Evolutionary conservation across 2,113 vertebrate genomes (phyloP), one percentile per base, ranked within the genome.

Genomic region (Symphodus melops): DNA sequence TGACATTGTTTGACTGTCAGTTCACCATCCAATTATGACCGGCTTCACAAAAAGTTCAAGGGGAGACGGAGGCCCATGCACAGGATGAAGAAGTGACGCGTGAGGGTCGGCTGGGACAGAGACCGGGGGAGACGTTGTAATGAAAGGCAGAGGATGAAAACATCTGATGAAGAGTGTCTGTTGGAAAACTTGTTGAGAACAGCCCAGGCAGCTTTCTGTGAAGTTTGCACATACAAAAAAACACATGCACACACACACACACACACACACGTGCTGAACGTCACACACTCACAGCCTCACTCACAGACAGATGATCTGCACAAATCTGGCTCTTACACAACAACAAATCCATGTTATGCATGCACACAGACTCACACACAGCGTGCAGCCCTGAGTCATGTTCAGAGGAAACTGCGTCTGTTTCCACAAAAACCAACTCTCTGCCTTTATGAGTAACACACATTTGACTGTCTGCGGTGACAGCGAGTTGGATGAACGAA

Each of bases 371-470:
- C 17, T 21, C 20, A 67, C 25, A 36, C 61, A 51, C 55, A 61
- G 65, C 69, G 79, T 77, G 75, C 19, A 25, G 64, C 58, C 55
- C 16, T 83, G 79, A 86, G 73, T 86, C 81, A 88, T 39, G 23
- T 63, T 77, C 14, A 55, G 46, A 9, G 49, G 52, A 72, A 85
- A 74, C 23, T 53, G 70, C 54, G 10, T 28, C 41, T 66, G 52
- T 54, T 46, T 62, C 62, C 11, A 42, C 16, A 1, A 9, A 68
- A 28, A 72, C 75, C 39, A 70, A 53, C 55, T 67, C 54, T 79
- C 33, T 52, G 60, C 75, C 63, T 79, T 48, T 28, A 44, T 70
- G 70, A 68, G 20, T 28, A 77, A 72, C 82, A 74, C 51, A 65
- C 53, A 21, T 54, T 72, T 68, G 10, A 9, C 67, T 59, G 48